A percentile compares a stretch with the other conserved stretches of the same genome.
Evolutionary conservation across 1,140 invertebrate species (phyloP).

Genomic region (Mizuhopecten yessoensis): DNA sequence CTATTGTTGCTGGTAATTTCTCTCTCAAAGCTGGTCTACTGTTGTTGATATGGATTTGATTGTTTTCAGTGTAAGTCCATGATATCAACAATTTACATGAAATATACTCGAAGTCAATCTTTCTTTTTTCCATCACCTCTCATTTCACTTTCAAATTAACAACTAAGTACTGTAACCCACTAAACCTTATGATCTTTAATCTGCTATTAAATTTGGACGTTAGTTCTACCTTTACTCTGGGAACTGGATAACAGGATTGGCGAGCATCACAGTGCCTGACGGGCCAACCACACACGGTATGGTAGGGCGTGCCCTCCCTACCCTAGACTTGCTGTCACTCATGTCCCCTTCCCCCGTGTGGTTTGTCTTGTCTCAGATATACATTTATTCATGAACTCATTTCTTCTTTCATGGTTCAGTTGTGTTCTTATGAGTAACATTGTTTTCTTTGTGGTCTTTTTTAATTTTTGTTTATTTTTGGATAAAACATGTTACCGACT

Average conservation of each 20-base stretch:
- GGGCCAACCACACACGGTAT: slow-evolving; percentile 24
- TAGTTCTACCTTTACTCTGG: slow-evolving; percentile 22
- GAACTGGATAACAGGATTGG: neutral
- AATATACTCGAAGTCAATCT: too few relatives aligned
- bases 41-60: neutral
- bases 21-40: neutral
- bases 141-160: neutral
- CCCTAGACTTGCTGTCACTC: neutral
- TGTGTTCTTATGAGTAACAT: neutral
- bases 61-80: neutral
- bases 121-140: too few relatives aligned
- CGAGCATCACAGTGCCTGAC: neutral
- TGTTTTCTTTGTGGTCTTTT: neutral
- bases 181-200: neutral
- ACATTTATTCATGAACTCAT: neutral
- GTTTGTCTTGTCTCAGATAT: slow-evolving; percentile 1
- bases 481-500: neutral
- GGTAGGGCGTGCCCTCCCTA: slow-evolving; percentile 29
- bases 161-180: neutral
- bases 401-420: neutral
- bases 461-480: neutral
- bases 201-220: slow-evolving; percentile 20
- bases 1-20: too few relatives aligned
- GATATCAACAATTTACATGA: too few relatives aligned
- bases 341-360: neutral